These are phyloP conservation scores for Gopherus evgoodei DNA, from an alignment of 2,113 vertebrate genomes.

Conservation along the genomic window DNA sequence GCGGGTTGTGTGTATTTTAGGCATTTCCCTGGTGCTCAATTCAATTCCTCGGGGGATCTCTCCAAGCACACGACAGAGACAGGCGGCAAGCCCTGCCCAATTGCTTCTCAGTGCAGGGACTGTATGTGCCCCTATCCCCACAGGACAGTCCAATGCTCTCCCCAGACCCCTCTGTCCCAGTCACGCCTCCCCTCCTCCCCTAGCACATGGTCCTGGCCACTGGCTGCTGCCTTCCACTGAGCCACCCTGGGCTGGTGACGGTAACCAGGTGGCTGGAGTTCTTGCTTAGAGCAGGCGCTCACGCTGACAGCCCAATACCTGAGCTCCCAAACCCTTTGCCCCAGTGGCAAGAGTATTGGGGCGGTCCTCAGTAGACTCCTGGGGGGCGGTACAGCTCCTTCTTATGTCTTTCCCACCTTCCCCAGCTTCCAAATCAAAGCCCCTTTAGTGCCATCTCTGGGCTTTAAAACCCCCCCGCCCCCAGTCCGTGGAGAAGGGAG, in stretches of 20 bases:
- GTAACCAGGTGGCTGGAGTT: rapidly evolving
- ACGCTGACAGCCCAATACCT: rapidly evolving
- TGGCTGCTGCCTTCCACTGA: rapidly evolving
- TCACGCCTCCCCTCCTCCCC: not conserved
- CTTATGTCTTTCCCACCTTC: not conserved
- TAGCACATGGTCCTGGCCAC: rapidly evolving
- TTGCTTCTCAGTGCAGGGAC: not conserved
- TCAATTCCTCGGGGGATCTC: constrained; percentile 17
- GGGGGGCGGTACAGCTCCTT: not conserved
- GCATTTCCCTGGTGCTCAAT: constrained; percentile 22
- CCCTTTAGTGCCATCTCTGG: not conserved
- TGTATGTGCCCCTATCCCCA: not conserved
- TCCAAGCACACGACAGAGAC: not conserved
- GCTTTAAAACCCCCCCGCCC: not conserved
- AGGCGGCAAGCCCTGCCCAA: not conserved
- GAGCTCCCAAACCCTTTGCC: not conserved
- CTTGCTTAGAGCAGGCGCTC: not conserved
- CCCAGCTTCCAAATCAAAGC: not conserved
- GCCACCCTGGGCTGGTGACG: rapidly evolving
- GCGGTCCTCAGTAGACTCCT: not conserved
- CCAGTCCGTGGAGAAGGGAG: rapidly evolving
- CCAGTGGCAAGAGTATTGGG: not conserved
- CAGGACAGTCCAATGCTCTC: not conserved
- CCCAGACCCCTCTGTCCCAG: not conserved
- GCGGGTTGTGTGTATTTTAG: constrained; percentile 23